Percentiles rank a stretch among this genome's conserved stretches.
Evolutionary conservation across 2,113 vertebrate species (phyloP).

Genomic region (Diadophis punctatus): DNA sequence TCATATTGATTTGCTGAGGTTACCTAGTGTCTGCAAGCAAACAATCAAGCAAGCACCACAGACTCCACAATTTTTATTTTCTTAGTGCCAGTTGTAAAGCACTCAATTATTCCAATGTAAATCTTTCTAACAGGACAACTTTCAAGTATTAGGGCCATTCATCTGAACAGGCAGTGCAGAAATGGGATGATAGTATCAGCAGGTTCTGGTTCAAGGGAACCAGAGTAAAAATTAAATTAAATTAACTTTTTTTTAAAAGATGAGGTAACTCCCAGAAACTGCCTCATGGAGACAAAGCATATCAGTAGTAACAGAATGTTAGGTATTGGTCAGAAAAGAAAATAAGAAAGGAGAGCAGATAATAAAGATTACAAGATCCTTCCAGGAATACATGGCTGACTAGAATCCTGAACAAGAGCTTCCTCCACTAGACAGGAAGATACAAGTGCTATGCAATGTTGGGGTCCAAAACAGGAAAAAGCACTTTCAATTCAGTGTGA

Average conservation of each 20-base stretch:
- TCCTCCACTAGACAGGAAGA: not conserved
- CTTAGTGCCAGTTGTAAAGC: not conserved
- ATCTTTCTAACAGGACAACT: not conserved
- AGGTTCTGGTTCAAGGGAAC: not conserved
- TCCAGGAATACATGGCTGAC: not conserved
- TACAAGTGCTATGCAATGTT: not conserved
- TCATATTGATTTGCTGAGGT: not conserved
- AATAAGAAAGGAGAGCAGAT: not conserved
- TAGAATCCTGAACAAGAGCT: not conserved
- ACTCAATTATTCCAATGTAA: not conserved
- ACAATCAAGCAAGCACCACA: not conserved
- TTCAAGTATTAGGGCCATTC: not conserved
- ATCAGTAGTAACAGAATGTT: not conserved
- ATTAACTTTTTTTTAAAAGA: not conserved
- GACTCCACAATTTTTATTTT: not conserved
- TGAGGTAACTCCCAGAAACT: too few relatives aligned
- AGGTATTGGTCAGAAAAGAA: not conserved
- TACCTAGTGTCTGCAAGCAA: not conserved
- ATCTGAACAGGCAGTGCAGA: not conserved
- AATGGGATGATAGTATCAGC: not conserved
- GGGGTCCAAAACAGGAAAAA: not conserved
- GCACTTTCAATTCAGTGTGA: not conserved
- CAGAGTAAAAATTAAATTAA: not conserved
- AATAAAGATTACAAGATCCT: not conserved
- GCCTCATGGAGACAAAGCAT: too few relatives aligned